Conservation (phyloP, 2,797 vertebrate genomes). For the Pseudotriccus pelzelni region DNA sequence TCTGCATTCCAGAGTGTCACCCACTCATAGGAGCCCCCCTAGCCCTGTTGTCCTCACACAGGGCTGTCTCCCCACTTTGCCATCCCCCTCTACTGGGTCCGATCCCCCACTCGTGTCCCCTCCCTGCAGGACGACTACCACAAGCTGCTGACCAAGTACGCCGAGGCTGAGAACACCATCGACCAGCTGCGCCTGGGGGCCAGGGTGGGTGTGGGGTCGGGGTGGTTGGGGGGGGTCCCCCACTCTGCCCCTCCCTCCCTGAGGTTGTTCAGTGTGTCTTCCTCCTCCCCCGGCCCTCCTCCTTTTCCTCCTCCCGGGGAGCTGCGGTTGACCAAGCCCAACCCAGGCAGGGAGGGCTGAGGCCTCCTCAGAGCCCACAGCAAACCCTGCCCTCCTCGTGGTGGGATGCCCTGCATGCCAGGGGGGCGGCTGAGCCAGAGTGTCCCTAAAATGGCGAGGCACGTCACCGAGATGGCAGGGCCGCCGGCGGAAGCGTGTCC, state of each 20-base stretch:
- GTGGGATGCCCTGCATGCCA: accelerated
- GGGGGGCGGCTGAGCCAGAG: background rate
- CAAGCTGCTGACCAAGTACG: constrained; percentile 91
- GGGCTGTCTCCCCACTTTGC: background rate
- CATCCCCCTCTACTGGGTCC: accelerated
- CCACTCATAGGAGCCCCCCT: accelerated
- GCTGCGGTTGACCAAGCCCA: background rate
- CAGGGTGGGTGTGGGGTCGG: constrained; percentile 79
- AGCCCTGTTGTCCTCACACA: no score
- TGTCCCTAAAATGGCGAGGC: background rate
- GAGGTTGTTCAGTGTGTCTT: background rate
- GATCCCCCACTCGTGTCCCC: background rate
- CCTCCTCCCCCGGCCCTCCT: background rate
- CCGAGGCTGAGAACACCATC: constrained; percentile 94
- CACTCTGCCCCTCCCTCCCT: background rate
- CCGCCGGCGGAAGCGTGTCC: background rate
- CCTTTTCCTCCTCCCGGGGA: background rate
- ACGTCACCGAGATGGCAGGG: background rate
- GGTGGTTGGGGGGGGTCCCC: background rate
- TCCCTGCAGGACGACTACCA: constrained; percentile 86
- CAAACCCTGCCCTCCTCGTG: accelerated
- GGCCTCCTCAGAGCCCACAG: background rate
- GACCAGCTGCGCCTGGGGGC: constrained; percentile 91
- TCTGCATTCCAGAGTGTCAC: background rate
- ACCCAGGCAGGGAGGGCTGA: background rate